Base-by-base conservation (phyloP, 2,113 vertebrate genomes). In the Motacilla alba region DNA sequence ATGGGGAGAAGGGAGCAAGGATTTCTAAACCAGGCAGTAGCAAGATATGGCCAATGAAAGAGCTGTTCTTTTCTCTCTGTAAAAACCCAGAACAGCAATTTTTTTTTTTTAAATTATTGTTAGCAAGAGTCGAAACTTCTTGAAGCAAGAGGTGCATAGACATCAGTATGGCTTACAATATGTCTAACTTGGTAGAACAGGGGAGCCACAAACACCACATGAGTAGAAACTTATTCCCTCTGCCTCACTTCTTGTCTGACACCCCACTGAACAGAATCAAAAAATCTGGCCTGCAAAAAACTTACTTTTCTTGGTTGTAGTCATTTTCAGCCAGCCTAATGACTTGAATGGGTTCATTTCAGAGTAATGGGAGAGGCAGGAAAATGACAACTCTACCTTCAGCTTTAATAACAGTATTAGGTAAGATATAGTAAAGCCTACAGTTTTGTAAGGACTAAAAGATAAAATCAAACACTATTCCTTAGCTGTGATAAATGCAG, bases 131-230 rank as follows among this genome's bases (percentile, higher is more conserved):
- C 77, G 10, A 47, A 80, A 66, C 13, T 58, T 55, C 28, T 39
- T 62, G 15, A 89, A 30, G 13, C 62, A 44, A 64, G 49, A 90
- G 79, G 58, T 23, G 24, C 30, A n/a, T 2, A 81, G 43, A 41
- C 7, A 66, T 44, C 37, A 56, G 37, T 35, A 60, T 8, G 19
- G n/a, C 16, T 66, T 41, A 37, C 4, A 59, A 35, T 39, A 66
- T 1, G 0, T 53, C 24, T 50, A 50, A 63, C 18, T 31, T 1
- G 1, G 9, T 52, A 6, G 24, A 87, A 18, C 1, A 70, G 28
- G 22, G 39, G 33, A 85, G 24, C 28, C 46, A 33, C 1, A 1
- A 56, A 41, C 3, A 68, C 13, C 22, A 76, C 22, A 37, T 13
- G 6, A 77, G 13, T 26, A 67, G 15, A 75, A 75, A 68, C 7